These are phyloP conservation scores for Plutella xylostella DNA, from an alignment of 2,888 invertebrate genomes.

Conservation along the genomic window DNA sequence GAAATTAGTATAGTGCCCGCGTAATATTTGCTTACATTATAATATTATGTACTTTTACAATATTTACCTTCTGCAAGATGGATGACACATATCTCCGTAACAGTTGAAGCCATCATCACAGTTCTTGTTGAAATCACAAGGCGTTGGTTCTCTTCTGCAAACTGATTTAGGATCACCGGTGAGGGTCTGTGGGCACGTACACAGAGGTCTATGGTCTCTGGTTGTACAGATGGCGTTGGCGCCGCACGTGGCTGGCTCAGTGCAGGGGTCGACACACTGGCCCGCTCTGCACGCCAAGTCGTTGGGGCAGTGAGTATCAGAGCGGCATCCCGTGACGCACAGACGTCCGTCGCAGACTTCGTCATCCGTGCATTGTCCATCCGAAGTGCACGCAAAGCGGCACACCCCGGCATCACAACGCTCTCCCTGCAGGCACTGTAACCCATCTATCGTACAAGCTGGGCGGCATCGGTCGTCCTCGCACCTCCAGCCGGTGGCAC, in stretches of 20 bases:
- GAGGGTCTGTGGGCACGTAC: constrained; percentile 78
- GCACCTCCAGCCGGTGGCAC: constrained; percentile 78
- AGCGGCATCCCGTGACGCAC: constrained; percentile 85
- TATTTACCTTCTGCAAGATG: constrained; percentile 79
- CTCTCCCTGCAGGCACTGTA: constrained; percentile 86
- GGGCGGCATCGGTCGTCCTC: constrained; percentile 80
- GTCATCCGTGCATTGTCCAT: constrained; percentile 87
- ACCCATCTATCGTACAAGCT: constrained; percentile 77
- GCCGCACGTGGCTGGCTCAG: constrained; percentile 83
- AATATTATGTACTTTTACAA: background rate
- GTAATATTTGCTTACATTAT: no score
- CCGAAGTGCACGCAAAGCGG: constrained; percentile 84
- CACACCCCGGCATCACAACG: constrained; percentile 82
- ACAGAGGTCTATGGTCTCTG: constrained; percentile 78
- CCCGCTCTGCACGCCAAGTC: constrained; percentile 81
- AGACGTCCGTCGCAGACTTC: constrained; percentile 87
- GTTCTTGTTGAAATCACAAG: constrained; percentile 74
- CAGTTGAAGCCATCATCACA: constrained; percentile 81
- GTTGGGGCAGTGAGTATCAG: constrained; percentile 80
- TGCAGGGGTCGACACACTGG: constrained; percentile 83
- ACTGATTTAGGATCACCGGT: constrained; percentile 80
- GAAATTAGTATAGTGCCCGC: no score
- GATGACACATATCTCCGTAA: constrained; percentile 81
- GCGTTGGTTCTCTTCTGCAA: constrained; percentile 76
- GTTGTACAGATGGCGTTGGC: constrained; percentile 83